phyloP scores from a whole-genome alignment of 2,113 vertebrate genomes.

The Mellivora capensis region DNA sequence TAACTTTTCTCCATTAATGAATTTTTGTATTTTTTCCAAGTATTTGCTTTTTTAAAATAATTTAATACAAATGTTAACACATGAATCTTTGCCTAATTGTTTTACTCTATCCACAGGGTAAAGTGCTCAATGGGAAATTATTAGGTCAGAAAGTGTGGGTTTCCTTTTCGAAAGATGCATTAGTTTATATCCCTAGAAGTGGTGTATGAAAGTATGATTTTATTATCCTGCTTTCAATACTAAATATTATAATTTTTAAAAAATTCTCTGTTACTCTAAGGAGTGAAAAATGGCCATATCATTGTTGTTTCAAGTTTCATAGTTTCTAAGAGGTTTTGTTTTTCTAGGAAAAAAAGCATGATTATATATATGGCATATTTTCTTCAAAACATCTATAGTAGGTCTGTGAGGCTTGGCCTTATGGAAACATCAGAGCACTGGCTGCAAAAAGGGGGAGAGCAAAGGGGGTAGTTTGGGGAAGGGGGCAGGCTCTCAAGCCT shows the following conservation, averaged over 20 bases:
- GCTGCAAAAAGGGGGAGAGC: not conserved
- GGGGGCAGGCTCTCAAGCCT: not conserved
- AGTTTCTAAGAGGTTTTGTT: not conserved
- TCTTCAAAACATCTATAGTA: not conserved
- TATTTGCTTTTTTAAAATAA: slow-evolving; percentile 43
- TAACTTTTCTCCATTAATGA: slow-evolving; percentile 10
- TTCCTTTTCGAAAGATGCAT: slow-evolving; percentile 17
- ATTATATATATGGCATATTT: not conserved
- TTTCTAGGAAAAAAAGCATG: not conserved
- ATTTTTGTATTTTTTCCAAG: not conserved
- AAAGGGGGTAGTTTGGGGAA: not conserved
- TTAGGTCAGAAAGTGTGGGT: not conserved
- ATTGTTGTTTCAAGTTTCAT: not conserved
- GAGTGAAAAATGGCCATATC: not conserved
- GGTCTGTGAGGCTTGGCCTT: not conserved
- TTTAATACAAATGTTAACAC: slow-evolving; percentile 25
- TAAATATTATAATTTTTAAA: not conserved
- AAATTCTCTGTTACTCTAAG: not conserved
- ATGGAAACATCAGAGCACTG: not conserved
- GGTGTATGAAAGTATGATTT: not conserved
- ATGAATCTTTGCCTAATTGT: not conserved
- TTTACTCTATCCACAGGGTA: not conserved
- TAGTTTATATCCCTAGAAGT: not conserved
- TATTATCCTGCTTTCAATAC: not conserved
- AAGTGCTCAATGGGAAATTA: slow-evolving; percentile 7